A percentile compares a stretch with the other conserved stretches of the same genome.
Conservation (phyloP, 2,888 invertebrate species). For the Theristus sp. region DNA sequence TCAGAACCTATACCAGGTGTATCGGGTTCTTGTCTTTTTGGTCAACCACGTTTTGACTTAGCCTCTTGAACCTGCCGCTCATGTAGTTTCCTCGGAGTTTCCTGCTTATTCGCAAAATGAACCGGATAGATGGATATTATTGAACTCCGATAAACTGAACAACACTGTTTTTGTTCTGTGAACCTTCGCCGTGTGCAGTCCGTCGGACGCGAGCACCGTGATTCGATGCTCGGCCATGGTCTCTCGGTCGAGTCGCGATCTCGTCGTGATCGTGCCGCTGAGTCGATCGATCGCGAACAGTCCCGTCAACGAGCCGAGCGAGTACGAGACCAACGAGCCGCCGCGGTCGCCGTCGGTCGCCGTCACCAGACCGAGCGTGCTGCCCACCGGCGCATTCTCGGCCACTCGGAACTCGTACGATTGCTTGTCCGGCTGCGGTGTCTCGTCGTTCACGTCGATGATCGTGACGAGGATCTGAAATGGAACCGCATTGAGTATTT, state of each 20-base stretch:
- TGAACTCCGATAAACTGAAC: too few species aligned
- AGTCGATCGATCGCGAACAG: constrained; percentile 58
- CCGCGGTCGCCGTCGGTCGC: constrained; percentile 70
- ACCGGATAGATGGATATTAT: not conserved
- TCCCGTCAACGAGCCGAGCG: constrained; percentile 26
- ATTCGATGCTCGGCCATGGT: not conserved
- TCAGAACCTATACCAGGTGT: too few species aligned
- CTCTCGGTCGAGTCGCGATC: not conserved
- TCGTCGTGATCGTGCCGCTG: constrained; percentile 52
- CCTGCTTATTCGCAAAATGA: not conserved
- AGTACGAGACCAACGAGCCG: constrained; percentile 36
- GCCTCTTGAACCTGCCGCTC: too few species aligned
- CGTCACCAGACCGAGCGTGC: constrained; percentile 52
- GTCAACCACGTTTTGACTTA: too few species aligned
- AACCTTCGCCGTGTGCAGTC: not conserved
- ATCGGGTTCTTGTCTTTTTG: too few species aligned
- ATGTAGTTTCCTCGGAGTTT: too few species aligned
- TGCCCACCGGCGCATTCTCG: constrained; percentile 64
- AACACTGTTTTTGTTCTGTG: too few species aligned
- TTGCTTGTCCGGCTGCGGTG: constrained; percentile 60
- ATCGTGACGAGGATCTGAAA: constrained; percentile 65
- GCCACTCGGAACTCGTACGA: constrained; percentile 55
- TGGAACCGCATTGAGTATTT: too few species aligned
- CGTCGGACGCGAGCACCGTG: not conserved
- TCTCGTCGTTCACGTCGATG: constrained; percentile 78